Percentiles rank a stretch among this genome's conserved stretches.
Evolutionary conservation across 2,797 vertebrate genomes (phyloP).

Genomic region (Balearica regulorum): DNA sequence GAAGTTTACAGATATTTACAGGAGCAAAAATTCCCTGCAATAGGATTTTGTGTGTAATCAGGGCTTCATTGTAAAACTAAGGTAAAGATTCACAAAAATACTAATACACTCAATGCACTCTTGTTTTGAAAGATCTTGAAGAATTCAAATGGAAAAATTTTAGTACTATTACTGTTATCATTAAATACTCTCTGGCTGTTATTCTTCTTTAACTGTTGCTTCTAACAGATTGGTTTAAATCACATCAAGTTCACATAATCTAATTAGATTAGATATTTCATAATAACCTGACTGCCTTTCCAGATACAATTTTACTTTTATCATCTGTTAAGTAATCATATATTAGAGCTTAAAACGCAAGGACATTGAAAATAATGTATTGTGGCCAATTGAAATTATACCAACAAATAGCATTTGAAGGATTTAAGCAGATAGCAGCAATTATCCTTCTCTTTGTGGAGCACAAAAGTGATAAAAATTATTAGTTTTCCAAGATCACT

Average conservation of each 20-base stretch:
- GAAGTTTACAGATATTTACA: neutral
- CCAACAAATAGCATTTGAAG: conserved; percentile 43
- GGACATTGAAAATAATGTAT: neutral
- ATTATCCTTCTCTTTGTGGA: conserved; percentile 46
- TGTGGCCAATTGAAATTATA: conserved; percentile 22
- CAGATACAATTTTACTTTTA: neutral
- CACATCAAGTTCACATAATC: neutral
- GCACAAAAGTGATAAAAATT: conserved; percentile 57
- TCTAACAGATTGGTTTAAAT: neutral
- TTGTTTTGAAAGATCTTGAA: neutral
- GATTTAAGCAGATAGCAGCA: conserved; percentile 47
- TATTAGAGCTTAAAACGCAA: conserved; percentile 8
- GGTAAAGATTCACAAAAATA: neutral
- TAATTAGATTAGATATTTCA: neutral
- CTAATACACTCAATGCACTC: neutral
- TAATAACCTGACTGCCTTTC: neutral
- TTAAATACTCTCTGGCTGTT: neutral
- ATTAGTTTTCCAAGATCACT: conserved; percentile 45
- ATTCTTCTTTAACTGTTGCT: neutral
- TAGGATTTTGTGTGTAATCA: neutral
- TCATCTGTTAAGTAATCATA: conserved; percentile 10
- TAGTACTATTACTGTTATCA: neutral
- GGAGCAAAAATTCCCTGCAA: neutral
- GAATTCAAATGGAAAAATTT: neutral
- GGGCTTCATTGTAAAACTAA: neutral